Conservation (phyloP, 2,113 vertebrate genomes). For the Ancistrus triradiatus region DNA sequence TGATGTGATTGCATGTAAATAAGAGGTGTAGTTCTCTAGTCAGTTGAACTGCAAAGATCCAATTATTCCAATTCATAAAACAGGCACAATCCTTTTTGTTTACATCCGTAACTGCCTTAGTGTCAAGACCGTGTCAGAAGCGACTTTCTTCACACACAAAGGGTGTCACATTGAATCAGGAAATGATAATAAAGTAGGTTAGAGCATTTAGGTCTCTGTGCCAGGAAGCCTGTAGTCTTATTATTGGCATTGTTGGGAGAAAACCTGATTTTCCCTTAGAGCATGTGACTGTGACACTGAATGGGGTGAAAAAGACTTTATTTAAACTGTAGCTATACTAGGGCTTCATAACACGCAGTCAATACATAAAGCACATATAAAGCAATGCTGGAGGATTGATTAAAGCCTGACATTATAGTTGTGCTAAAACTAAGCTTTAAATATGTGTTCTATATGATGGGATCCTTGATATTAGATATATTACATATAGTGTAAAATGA, state of each 20-base stretch:
- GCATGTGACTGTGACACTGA: background rate
- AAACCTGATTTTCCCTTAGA: background rate
- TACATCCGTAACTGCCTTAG: background rate
- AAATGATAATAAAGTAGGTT: conserved; percentile 24
- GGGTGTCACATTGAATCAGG: conserved; percentile 9
- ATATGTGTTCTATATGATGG: too few species aligned
- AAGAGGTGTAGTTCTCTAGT: conserved; percentile 2
- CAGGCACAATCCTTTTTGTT: background rate
- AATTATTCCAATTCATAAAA: background rate
- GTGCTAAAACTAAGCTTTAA: too few species aligned
- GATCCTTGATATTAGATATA: too few species aligned
- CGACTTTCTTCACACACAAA: conserved; percentile 19
- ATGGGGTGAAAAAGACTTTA: background rate
- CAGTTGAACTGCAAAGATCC: conserved; percentile 1
- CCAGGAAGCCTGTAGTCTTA: conserved; percentile 9
- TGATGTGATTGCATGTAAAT: background rate
- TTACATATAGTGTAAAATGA: too few species aligned
- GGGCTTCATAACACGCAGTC: too few species aligned
- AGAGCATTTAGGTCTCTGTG: conserved; percentile 23
- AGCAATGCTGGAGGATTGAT: too few species aligned
- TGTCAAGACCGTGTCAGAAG: background rate
- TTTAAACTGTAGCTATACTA: too few species aligned
- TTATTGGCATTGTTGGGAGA: background rate
- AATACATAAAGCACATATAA: too few species aligned
- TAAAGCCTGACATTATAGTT: too few species aligned